Conservation (phyloP, 2,113 vertebrate species). For the Odobenus rosmarus region DNA sequence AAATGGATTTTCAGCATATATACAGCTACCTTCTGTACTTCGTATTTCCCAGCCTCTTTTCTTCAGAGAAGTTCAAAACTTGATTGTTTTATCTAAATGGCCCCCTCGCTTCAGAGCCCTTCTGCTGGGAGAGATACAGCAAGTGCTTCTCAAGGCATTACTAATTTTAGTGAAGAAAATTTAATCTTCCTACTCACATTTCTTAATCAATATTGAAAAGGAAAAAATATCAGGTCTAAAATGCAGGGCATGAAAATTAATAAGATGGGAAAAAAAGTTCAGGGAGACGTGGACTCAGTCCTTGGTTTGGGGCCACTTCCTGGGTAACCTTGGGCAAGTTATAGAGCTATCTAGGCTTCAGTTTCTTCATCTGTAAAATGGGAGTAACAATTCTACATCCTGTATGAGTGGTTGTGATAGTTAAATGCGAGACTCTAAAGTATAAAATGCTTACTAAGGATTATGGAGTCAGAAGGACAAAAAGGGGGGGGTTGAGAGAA, state of each 20-base stretch:
- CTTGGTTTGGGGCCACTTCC: background rate
- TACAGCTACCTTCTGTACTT: background rate
- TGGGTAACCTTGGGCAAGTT: background rate
- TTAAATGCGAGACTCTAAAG: constrained; percentile 5
- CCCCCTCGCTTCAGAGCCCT: background rate
- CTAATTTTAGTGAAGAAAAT: constrained; percentile 26
- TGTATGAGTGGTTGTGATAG: background rate
- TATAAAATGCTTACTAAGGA: background rate
- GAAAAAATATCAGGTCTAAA: constrained; percentile 1
- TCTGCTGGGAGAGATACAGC: background rate
- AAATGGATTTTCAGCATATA: background rate
- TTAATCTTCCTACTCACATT: background rate
- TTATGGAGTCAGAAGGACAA: background rate
- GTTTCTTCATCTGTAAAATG: background rate
- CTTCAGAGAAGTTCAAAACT: background rate
- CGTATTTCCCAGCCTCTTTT: background rate
- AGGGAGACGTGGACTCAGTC: background rate
- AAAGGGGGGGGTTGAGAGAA: background rate
- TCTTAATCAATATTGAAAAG: constrained; percentile 1
- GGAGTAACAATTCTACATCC: background rate
- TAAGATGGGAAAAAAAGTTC: background rate
- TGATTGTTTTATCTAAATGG: constrained; percentile 1
- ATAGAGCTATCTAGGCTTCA: background rate
- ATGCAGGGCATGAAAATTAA: background rate
- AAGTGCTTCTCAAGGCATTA: background rate